Conservation (phyloP, 2,888 invertebrate genomes). For the Glaucopsyche alexis region DNA sequence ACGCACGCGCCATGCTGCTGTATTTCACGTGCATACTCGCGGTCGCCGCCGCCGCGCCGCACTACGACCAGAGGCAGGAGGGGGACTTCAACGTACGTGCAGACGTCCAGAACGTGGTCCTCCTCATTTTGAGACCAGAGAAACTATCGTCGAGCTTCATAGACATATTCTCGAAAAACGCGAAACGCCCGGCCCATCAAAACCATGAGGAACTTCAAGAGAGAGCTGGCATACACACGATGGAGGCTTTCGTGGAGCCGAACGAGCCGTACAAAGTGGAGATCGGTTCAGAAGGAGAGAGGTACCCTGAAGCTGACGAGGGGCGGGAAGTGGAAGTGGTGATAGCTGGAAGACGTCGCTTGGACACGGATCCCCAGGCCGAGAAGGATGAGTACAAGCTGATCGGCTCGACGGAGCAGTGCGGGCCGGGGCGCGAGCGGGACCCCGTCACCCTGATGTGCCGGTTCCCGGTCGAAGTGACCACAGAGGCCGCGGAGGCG, state of each 20-base stretch:
- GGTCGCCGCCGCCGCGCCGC: constrained; percentile 50
- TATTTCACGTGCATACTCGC: constrained; percentile 51
- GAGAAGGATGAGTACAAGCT: constrained; percentile 72
- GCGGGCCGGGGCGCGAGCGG: constrained; percentile 85
- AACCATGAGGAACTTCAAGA: constrained; percentile 50
- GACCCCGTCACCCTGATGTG: constrained; percentile 84
- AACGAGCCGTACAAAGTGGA: constrained; percentile 85
- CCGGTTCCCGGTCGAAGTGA: constrained; percentile 43
- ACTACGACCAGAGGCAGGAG: constrained; percentile 87
- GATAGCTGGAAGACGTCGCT: constrained; percentile 58
- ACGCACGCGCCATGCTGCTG: constrained; percentile 64
- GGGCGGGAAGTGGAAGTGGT: constrained; percentile 60
- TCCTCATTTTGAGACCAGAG: constrained; percentile 82
- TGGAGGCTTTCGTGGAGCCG: constrained; percentile 82
- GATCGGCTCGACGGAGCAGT: constrained; percentile 85
- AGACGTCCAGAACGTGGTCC: constrained; percentile 86
- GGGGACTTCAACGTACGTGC: constrained; percentile 87
- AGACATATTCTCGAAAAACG: constrained; percentile 45
- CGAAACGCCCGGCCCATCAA: constrained; percentile 40
- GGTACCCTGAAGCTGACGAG: constrained; percentile 50
- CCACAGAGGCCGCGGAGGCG: constrained; percentile 52
- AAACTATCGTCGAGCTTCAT: constrained; percentile 50
- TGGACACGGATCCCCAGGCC: constrained; percentile 49
- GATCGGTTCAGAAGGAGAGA: constrained; percentile 62
- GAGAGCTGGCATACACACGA: constrained; percentile 66